Base-by-base conservation (phyloP, 2,797 vertebrate genomes). In the Bryconaethiops microstoma region DNA sequence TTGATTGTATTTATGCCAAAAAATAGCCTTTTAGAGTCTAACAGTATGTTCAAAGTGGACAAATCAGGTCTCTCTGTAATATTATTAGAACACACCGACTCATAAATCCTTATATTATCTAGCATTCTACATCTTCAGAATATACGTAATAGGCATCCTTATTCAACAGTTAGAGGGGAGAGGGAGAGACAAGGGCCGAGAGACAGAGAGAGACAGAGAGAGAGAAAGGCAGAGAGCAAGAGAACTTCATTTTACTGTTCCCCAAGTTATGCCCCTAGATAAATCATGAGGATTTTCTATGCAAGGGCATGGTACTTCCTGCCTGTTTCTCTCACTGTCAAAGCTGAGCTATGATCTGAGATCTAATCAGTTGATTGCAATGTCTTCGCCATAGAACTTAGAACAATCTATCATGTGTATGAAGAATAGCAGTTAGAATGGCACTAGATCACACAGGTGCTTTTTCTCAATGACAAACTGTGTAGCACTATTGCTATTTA, bases 401-500 rank as follows among this genome's bases (percentile, higher is more conserved):
- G 76, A 48, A 48, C 45, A 48, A 48, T 48, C 45, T 12, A 8
- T 48, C 45, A 48, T 48, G 12, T 48, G 7, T 48, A 82, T 73
- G 74, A 72, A 73, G 70, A 79, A 71, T 55, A 77, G 45, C 45
- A 48, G 12, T 48, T 48, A 48, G 45, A 48, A 62, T 59, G 52
- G 57, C 80, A 74, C 21, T 50, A 65, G 63, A 68, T 40, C 76
- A 78, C 40, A 78, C 73, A 62, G 12, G 64, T 68, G 39, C 63
- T 50, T 57, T 75, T 57, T 62, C 55, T 23, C 45, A 13, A 69
- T 48, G 67, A 13, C 7, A 48, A 48, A 50, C 63, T 65, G 64
- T 19, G 40, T 42, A 42, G 42, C 42, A 50, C 39, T 7, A 21
- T 1, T 19, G 10, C 7, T 62, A 17, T 71, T 13, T 71, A 55